Evolutionary conservation across 2,797 vertebrate species (phyloP), one percentile per base, ranked within the genome.

Genomic region (Cyclura pinguis): DNA sequence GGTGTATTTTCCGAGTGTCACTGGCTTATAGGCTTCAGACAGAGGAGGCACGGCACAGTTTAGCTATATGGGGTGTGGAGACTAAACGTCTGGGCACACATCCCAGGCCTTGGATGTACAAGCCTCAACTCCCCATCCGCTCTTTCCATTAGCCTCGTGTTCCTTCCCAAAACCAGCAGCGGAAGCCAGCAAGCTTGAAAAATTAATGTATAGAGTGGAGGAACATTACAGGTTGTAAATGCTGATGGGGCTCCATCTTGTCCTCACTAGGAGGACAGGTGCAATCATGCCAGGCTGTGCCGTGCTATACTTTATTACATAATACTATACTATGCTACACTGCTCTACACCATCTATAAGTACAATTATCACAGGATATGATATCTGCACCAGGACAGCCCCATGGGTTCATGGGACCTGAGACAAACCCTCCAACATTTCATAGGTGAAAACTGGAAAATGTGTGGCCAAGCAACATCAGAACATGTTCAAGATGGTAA

Each of bases 1-100:
- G 83, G 80, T 80, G 18, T 69, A 72, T 83, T 89, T 89, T 92
- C 91, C 85, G 7, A 80, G 22, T 80, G 88, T 84, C 59, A 83
- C 69, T 6, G 29, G 14, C 32, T 69, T 2, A 13, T 69, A 29
- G 10, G 76, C 78, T 22, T 35, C 77, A 29, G 42, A 69, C 59
- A 32, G 50, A 85, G 72, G 27, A 85, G 57, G 27, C 81, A 50
- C 7, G 67, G 4, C 3, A 14, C 42, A 22, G 50, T 59, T 83
- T 13, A 55, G 35, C 69, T 35, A 2, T 67, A 57, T 42, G 14
- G 84, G 50, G 74, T 42, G 32, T 73, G 47, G 22, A 80, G 50
- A 42, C 64, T 42, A 55, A 72, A 35, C 1, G 12, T 86, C 88
- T 87, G 80, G 88, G 84, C 86, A 29, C 6, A 16, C 50, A 29